Base-by-base conservation (phyloP, 1,140 invertebrate species). In the Doryteuthis pealeii region DNA sequence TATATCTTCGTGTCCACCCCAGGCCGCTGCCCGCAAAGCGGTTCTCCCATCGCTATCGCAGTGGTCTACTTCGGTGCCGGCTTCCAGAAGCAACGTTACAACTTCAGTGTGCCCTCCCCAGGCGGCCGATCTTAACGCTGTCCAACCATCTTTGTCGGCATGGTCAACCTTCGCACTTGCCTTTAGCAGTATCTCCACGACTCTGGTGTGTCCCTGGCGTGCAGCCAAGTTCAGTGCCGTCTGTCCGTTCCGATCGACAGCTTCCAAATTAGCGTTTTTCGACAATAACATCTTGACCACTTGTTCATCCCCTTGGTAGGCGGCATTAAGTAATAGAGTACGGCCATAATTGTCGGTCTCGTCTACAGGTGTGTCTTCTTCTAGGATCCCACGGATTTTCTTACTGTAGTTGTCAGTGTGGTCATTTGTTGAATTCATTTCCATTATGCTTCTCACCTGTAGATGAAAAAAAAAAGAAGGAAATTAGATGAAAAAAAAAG, bases 1-100 rank as follows among this genome's bases (percentile, higher is more conserved):
- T 74, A 97, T 96, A 78, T 97, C 95, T 65, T 95, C 94, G 89
- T 98, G 40, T 92, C 95, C 95, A 79, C 93, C 94, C 94, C 94
- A 96, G 54, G 94, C 93, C 1, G 95, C 95, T 33, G 94, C 95
- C 79, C 96, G 94, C n/a, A 97, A 89, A 0, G 95, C 94, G 2
- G 95, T 97, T 77, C 96, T 77, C 62, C 81, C 93, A 85, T 96
- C 94, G 62, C 92, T 92, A 86, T 96, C 95, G 1, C 93, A 93
- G 73, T 91, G 92, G 86, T 97, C 94, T 0, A 95, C 93, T 81
- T 91, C 90, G 0, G 95, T 94, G 1, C 94, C 93, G 4, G 92
- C 92, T 67, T 92, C 90, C 14, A 96, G 87, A 28, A 98, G 89
- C 66, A 94, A 91, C 77, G 91, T 91, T 2, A 92, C 66, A 1